A percentile compares a stretch with the other conserved stretches of the same genome.
Conservation (phyloP, 2,113 vertebrate species). For the human (Homo sapiens) region GRCh38 chr17:741001-741500, state of each 20-base stretch:
- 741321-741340: constrained; percentile 94
- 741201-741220: not conserved
- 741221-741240: not conserved
- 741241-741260: not conserved
- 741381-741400: constrained; percentile 98
- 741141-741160: not conserved
- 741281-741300: constrained; percentile 79
- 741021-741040: not conserved
- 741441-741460: constrained; percentile 90
- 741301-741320: constrained; percentile 92
- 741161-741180: not conserved
- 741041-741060: not conserved
- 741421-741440: constrained; percentile 90
- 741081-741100: not conserved
- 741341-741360: constrained; percentile 93
- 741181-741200: not conserved
- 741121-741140: not conserved
- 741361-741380: constrained; percentile 95
- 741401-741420: constrained; percentile 89
- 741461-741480: constrained; percentile 92
- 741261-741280: not conserved
- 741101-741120: not conserved
- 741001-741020: not conserved
- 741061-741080: not conserved
- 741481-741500: constrained; percentile 97